These are phyloP conservation scores for Protonibea diacanthus DNA, from an alignment of 2,797 vertebrate genomes.

Conservation along the genomic window DNA sequence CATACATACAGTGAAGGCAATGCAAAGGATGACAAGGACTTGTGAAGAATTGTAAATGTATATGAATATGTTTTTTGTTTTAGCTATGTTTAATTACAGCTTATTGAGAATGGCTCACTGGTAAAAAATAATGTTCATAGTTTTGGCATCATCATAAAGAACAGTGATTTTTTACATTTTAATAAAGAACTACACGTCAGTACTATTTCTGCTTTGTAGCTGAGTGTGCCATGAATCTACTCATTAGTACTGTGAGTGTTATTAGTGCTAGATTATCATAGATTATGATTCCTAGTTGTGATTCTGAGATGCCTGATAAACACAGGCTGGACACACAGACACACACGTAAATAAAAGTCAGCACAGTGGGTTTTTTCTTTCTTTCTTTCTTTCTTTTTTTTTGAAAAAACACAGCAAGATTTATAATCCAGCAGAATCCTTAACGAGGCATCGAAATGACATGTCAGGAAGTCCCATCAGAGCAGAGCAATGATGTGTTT, in stretches of 20 bases:
- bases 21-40: background rate
- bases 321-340: background rate
- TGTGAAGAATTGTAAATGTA: background rate
- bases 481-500: conserved; percentile 1
- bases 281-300: background rate
- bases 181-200: too few relatives aligned
- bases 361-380: background rate
- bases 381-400: too few relatives aligned
- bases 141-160: background rate
- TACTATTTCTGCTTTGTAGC: background rate
- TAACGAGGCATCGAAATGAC: conserved; percentile 31
- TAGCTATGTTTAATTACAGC: background rate
- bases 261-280: background rate
- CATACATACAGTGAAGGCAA: too few relatives aligned
- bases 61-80: too few relatives aligned
- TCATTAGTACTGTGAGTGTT: background rate
- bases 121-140: background rate
- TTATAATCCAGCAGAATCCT: conserved; percentile 58
- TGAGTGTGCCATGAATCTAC: background rate
- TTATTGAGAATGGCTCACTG: background rate
- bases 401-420: conserved; percentile 51
- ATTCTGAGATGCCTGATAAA: background rate
- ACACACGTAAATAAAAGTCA: background rate
- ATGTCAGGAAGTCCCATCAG: conserved; percentile 29
- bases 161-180: background rate